Evolutionary conservation across 2,888 invertebrate species (phyloP), one percentile per base, ranked within the genome.

Genomic region (Serripes groenlandicus): DNA sequence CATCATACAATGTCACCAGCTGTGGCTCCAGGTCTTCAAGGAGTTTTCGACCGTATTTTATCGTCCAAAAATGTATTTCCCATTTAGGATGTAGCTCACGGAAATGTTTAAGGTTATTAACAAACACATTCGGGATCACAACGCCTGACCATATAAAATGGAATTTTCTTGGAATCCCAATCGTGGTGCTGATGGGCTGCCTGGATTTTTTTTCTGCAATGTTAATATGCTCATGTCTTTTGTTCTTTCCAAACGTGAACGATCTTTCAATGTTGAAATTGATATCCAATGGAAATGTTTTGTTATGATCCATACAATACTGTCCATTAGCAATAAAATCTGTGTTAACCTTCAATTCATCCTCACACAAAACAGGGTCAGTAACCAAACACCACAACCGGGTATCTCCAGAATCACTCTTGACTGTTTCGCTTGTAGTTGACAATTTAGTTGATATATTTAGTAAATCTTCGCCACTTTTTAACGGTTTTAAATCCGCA

Each of bases 41-140:
- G 34, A 7, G 34, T 3, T 3, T 62, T 34, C 62, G 3, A n/a
- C 62, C 62, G 28, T 15, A 30, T 34, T 3, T 34, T 21, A 62
- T n/a, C 34, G 62, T 62, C 62, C 62, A 62, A 21, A 62, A 62
- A 62, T 62, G 34, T n/a, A 62, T 4, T 62, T 11, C 34, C 62
- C 62, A 62, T 34, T 3, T 34, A 30, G 62, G 62, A 28, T 62
- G 62, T 3, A 34, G 1, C 62, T 30, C 34, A 21, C 28, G 23
- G 21, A 62, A 62, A 11, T n/a, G 7, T 62, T 32, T 62, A 2
- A 62, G 34, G 34, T 62, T 62, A 21, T 34, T 21, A 11, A 62
- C 34, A 32, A 62, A 62, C 5, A 32, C 28, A 15, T 15, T 3
- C 2, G 62, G 62, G 4, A 62, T 4, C 21, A 32, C 34, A 18